Percentiles rank a stretch among this genome's conserved stretches.
phyloP scores from a whole-genome alignment of 2,797 vertebrate species.

The Oreortyx pictus region DNA sequence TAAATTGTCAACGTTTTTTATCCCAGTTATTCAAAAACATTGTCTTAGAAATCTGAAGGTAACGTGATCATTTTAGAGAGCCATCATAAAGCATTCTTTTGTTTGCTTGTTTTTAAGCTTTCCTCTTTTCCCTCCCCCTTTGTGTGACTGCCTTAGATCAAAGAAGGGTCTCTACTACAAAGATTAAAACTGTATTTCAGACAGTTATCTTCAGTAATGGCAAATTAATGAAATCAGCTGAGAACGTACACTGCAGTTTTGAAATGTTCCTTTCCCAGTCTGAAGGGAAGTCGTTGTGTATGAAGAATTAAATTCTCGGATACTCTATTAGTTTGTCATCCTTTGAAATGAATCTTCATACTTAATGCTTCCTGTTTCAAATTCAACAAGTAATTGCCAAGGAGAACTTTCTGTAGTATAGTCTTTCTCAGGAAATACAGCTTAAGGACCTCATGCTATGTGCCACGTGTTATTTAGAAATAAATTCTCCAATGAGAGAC shows the following conservation, averaged over 20 bases:
- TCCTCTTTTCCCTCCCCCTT: not conserved
- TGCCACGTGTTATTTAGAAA: not conserved
- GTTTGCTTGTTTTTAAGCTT: not conserved
- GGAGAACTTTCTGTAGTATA: not conserved
- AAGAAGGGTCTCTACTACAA: not conserved
- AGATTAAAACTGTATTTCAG: not conserved
- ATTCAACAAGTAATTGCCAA: not conserved
- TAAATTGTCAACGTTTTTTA: not conserved
- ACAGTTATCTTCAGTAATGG: not conserved
- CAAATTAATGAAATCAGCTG: not conserved
- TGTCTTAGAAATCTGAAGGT: not conserved
- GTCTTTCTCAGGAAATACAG: not conserved
- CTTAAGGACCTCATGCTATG: not conserved
- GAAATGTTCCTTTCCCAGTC: not conserved
- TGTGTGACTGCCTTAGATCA: not conserved
- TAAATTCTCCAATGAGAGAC: not conserved
- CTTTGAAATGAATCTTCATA: not conserved
- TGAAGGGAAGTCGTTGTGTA: not conserved
- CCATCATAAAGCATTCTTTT: not conserved
- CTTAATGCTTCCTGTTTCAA: not conserved
- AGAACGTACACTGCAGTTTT: not conserved
- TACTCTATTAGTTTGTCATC: not conserved
- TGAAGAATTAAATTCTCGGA: not conserved
- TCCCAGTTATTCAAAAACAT: not conserved
- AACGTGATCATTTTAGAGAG: not conserved